phyloP scores from a whole-genome alignment of 1,140 invertebrate genomes.

The Drosophila paulistorum region DNA sequence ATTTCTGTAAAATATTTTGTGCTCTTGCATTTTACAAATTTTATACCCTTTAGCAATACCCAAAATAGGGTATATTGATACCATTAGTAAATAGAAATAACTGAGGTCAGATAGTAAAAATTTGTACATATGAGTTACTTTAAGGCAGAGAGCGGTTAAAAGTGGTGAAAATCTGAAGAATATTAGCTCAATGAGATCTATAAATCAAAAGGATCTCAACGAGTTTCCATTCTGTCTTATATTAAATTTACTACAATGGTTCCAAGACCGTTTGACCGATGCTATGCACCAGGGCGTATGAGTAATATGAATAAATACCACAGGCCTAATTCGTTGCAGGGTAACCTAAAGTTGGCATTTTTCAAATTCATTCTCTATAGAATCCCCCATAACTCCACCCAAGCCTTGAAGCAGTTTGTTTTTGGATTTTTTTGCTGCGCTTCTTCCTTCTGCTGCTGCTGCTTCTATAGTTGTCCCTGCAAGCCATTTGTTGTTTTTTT shows the following conservation, averaged over 20 bases:
- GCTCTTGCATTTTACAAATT: constrained; percentile 72
- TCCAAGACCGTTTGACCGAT: too few relatives aligned
- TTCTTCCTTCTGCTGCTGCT: constrained; percentile 22
- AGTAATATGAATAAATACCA: too few relatives aligned
- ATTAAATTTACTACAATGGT: too few relatives aligned
- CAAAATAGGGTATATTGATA: background rate
- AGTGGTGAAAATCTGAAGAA: too few relatives aligned
- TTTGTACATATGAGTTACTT: too few relatives aligned
- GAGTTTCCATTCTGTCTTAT: too few relatives aligned
- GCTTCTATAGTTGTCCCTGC: constrained; percentile 64
- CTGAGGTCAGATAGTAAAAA: too few relatives aligned
- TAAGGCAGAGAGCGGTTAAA: too few relatives aligned
- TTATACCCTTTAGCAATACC: background rate
- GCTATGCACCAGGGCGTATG: too few relatives aligned
- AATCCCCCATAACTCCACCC: background rate
- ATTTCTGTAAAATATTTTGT: constrained; percentile 79
- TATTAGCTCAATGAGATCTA: too few relatives aligned
- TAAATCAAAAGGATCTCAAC: too few relatives aligned
- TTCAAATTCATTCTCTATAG: background rate
- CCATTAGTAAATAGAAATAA: too few relatives aligned
- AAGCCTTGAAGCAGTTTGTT: constrained; percentile 17
- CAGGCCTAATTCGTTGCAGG: background rate
- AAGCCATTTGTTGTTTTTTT: constrained; percentile 65
- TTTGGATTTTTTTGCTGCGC: constrained; percentile 33
- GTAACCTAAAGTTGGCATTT: constrained; percentile 20